Evolutionary conservation across 2,888 invertebrate genomes (phyloP), one percentile per base, ranked within the genome.

Genomic region (Drosophila setosimentum): DNA sequence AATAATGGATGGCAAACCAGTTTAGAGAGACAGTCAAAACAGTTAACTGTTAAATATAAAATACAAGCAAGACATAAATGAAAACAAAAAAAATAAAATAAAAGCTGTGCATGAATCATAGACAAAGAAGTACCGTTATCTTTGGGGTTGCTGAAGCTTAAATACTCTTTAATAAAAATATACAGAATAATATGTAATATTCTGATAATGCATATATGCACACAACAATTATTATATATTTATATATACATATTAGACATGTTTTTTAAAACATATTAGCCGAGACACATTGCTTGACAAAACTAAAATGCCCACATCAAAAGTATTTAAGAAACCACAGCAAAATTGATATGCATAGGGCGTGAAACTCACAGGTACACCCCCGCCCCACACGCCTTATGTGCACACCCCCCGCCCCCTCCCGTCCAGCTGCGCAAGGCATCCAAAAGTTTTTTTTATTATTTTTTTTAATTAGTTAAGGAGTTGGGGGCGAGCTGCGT

Each of bases 321-420:
- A 49, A 7, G 69, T 21, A 68, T 48, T 27, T 13, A 37, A 72
- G 60, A 72, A 80, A 68, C 45, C 59, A 62, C 76, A 73, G 45
- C 54, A 65, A 70, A 81, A 87, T 84, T 89, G 70, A 83, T 84
- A 89, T 87, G 76, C 83, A 83, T 68, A 83, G 78, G 77, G 74
- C 84, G 84, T 81, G 73, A 68, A 72, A 60, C 64, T 24, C 50
- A 33, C 50, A 51, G 60, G 50, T 60, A 37, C 48, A 29, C 18
- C 40, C 7, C 30, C 16, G 5, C 32, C 2, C 13, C 21, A 13
- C 6, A 30, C 6, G 2, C 18, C 21, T 18, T 3, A 18, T 35
- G 33, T 18, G 29, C 33, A 42, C 35, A 40, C 49, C 64, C 18
- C 45, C 30, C 64, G 16, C 45, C 30, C 35, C 27, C 35, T 45